Percentiles rank a stretch among this genome's conserved stretches.
Conservation (phyloP, 2,113 vertebrate genomes). For the Camelus dromedarius region DNA sequence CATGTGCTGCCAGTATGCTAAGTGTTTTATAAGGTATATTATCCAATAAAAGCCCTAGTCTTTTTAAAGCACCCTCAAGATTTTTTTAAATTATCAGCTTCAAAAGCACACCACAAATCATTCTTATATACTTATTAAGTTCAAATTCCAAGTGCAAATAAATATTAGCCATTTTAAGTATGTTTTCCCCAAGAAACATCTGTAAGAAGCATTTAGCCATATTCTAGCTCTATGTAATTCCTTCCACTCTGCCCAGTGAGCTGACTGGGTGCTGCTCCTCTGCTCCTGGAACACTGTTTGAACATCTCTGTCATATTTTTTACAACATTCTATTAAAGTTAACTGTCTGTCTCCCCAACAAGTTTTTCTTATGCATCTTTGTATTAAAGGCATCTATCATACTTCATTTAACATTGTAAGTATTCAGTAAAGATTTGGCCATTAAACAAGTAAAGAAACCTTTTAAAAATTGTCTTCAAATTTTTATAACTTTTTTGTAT, state of each 20-base stretch:
- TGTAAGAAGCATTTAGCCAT: background rate
- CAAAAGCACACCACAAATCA: background rate
- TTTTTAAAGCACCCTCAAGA: constrained; percentile 33
- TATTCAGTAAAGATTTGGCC: background rate
- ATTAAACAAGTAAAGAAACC: background rate
- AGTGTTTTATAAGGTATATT: constrained; percentile 7
- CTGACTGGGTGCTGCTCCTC: no score
- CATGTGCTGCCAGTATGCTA: background rate
- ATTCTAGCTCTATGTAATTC: background rate
- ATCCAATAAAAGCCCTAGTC: background rate
- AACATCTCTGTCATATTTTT: background rate
- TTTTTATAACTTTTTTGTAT: background rate
- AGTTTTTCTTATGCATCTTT: background rate
- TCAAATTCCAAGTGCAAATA: constrained; percentile 46
- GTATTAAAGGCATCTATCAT: background rate
- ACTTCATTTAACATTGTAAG: background rate
- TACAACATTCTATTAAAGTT: background rate
- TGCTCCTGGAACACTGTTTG: background rate
- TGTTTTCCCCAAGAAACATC: background rate
- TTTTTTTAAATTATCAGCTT: background rate
- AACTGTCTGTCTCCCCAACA: background rate
- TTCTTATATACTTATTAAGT: background rate
- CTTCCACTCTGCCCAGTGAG: background rate
- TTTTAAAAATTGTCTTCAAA: constrained; percentile 2
- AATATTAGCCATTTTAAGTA: background rate